Percentiles rank a stretch among this genome's conserved stretches.
These are phyloP conservation scores for Anniella stebbinsi DNA, from an alignment of 2,797 vertebrate species.

Conservation along the genomic window DNA sequence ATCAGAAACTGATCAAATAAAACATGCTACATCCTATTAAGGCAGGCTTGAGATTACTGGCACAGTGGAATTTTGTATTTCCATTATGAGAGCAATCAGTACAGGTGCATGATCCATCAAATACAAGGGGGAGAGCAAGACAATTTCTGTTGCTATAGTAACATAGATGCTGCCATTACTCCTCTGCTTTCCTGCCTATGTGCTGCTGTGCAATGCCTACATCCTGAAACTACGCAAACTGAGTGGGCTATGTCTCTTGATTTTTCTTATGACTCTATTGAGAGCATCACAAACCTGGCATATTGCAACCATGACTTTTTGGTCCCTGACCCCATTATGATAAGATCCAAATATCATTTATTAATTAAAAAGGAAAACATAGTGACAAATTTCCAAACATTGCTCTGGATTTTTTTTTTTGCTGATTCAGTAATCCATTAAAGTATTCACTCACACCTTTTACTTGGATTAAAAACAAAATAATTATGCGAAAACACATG, in stretches of 20 bases:
- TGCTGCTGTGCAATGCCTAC: background rate
- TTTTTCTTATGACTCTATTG: constrained; percentile 46
- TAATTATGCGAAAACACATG: background rate
- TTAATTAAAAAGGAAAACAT: background rate
- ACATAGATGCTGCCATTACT: background rate
- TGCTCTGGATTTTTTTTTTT: background rate
- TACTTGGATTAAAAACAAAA: background rate
- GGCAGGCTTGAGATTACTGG: background rate
- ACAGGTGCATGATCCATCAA: constrained; percentile 16
- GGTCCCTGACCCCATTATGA: background rate
- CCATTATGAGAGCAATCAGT: constrained; percentile 23
- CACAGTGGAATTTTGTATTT: constrained; percentile 7
- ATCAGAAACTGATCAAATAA: constrained; percentile 4
- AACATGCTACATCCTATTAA: background rate
- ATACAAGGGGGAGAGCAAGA: constrained; percentile 14
- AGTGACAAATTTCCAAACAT: background rate
- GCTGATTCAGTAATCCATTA: background rate
- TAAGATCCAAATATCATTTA: constrained; percentile 6
- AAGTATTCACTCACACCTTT: background rate
- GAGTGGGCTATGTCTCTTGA: constrained; percentile 15
- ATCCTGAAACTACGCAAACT: constrained; percentile 12
- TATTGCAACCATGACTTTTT: constrained; percentile 41
- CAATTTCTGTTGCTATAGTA: constrained; percentile 10
- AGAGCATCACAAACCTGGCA: constrained; percentile 48
- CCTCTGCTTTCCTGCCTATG: background rate